A percentile compares a stretch with the other conserved stretches of the same genome.
Evolutionary conservation across 2,113 vertebrate genomes (phyloP).

Genomic region (Spea bombifrons): DNA sequence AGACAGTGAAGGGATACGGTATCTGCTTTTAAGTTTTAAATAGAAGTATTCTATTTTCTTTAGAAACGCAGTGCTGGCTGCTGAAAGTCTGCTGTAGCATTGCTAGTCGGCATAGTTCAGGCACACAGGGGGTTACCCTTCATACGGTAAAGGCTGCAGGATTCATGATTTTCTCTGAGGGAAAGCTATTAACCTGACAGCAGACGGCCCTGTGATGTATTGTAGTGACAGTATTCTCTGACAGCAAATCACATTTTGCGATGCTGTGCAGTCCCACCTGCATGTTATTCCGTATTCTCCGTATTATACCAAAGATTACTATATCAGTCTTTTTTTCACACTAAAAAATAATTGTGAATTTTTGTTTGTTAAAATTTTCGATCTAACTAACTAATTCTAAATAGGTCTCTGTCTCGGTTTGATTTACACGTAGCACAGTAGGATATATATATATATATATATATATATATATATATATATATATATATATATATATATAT

Average conservation of each 20-base stretch:
- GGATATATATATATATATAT: too few species aligned
- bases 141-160: constrained; percentile 27
- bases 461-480: too few species aligned
- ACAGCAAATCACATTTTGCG: constrained; percentile 32
- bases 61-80: neutral
- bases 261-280: constrained; percentile 8
- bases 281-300: neutral
- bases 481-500: too few species aligned
- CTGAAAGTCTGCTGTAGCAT: neutral
- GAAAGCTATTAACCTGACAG: constrained; percentile 39
- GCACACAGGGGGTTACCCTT: constrained; percentile 15
- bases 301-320: neutral
- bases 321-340: too few species aligned
- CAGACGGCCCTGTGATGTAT: constrained; percentile 24
- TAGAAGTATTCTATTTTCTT: too few species aligned
- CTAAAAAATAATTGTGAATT: too few species aligned
- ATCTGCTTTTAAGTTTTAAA: too few species aligned
- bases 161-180: constrained; percentile 29
- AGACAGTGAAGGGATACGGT: too few species aligned
- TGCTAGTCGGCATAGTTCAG: neutral
- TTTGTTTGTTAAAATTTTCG: too few species aligned
- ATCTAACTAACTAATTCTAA: too few species aligned
- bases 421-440: too few species aligned
- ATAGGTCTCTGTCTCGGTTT: too few species aligned
- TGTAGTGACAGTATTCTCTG: constrained; percentile 29